phyloP scores from a whole-genome alignment of 2,797 vertebrate genomes.

The Macropus fuliginosus region DNA sequence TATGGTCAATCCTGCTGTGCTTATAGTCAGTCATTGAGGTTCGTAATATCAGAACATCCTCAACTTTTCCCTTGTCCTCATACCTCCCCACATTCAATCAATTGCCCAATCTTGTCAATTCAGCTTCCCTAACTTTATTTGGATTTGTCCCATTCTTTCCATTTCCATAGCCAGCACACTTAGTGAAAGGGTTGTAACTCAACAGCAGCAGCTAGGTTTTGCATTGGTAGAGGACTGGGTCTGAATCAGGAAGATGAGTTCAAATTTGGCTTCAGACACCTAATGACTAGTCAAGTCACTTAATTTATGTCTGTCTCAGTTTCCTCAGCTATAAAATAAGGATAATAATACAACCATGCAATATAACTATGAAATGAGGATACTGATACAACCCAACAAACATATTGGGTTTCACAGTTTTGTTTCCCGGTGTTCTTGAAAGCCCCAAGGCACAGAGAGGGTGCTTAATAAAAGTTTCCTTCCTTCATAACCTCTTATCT shows the following conservation, averaged over 20 bases:
- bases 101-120: background rate
- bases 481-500: background rate
- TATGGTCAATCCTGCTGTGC: background rate
- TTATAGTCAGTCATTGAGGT: background rate
- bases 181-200: background rate
- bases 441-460: too few relatives aligned
- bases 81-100: background rate
- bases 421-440: background rate
- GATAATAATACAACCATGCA: background rate
- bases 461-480: background rate
- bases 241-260: background rate
- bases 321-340: background rate
- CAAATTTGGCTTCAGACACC: background rate
- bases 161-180: background rate
- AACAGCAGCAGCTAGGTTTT: background rate
- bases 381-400: background rate
- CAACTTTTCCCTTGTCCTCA: background rate
- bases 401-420: too few relatives aligned
- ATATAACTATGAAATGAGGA: background rate
- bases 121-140: background rate
- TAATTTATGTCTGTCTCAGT: background rate
- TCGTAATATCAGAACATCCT: background rate
- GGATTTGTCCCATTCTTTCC: background rate
- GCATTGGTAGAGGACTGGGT: background rate
- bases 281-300: background rate